Base-by-base conservation (phyloP, 2,113 vertebrate species). In the Chamaea fasciata region DNA sequence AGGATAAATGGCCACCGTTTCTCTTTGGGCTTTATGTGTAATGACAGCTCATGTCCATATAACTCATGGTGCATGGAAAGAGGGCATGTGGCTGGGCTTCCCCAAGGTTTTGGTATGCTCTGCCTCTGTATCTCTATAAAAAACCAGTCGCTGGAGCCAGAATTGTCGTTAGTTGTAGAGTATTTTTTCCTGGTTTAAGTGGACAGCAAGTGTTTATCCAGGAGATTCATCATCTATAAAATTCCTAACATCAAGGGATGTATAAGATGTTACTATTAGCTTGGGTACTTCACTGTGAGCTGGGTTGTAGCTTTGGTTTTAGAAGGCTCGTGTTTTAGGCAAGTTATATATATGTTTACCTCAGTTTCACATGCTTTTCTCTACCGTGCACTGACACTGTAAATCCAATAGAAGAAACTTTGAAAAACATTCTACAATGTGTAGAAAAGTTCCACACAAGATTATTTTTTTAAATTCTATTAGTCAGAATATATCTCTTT, bases 61-160 rank as follows among this genome's bases (percentile, higher is more conserved):
- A 65, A 6, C 42, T 53, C 35, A 16, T 7, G 13, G 12, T 49
- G 7, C 33, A 23, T 9, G 3, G 37, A 70, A 60, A 70, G 2
- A 2, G 37, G 9, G 9, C 33, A 15, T 27, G 23, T 0, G 0
- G 0, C n/a, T 65, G 27, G 5, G 17, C 12, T 78, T 65, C 30
- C 22, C 12, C 12, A n/a, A 20, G 17, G 2, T 16, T 77, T 92
- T 80, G 26, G 23, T 31, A 33, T 27, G 20, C 3, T 20, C 11
- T 68, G 10, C 5, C 6, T 46, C 5, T 57, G 7, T 33, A 79
- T 33, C 30, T 20, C 4, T 7, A 21, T 12, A 35, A 21, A 23
- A 55, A 70, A 42, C 2, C 1, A 4, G 6, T 4, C 22, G 3
- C 22, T 53, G 18, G 20, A 62, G 11, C 3, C 26, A n/a, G 23